A percentile compares a stretch with the other conserved stretches of the same genome.
Evolutionary conservation across 1,140 invertebrate genomes (phyloP).

Genomic region (Drosophila carrolli): DNA sequence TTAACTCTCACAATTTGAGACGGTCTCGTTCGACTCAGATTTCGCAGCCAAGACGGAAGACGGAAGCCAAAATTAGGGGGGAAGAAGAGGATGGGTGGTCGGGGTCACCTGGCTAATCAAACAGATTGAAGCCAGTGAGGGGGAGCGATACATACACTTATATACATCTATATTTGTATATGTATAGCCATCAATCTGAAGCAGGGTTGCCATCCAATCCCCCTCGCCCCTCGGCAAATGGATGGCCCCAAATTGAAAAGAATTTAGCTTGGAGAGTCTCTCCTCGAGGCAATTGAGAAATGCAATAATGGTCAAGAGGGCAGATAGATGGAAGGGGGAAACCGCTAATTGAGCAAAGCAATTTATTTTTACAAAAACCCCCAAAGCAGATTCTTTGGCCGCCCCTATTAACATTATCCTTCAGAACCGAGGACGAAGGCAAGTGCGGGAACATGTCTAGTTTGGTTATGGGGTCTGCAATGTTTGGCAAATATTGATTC

Average conservation of each 20-base stretch:
- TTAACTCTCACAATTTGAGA: constrained; percentile 71
- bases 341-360: constrained; percentile 78
- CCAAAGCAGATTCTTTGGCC: neutral
- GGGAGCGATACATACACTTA: neutral
- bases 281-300: constrained; percentile 49
- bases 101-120: constrained; percentile 51
- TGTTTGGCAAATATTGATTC: constrained; percentile 58
- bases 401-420: constrained; percentile 13
- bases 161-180: neutral
- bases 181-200: constrained; percentile 21
- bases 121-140: neutral
- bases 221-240: neutral
- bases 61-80: constrained; percentile 4
- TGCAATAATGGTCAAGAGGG: constrained; percentile 49
- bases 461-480: neutral
- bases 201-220: neutral
- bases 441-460: constrained; percentile 1
- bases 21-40: constrained; percentile 56
- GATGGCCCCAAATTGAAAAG: constrained; percentile 41
- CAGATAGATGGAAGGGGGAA: constrained; percentile 5
- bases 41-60: constrained; percentile 27
- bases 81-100: too few species aligned
- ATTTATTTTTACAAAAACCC: constrained; percentile 60
- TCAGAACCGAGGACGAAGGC: constrained; percentile 6
- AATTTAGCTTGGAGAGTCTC: constrained; percentile 38